Percentiles rank a stretch among this genome's conserved stretches.
phyloP scores from a whole-genome alignment of 2,888 invertebrate genomes.

The Melanotus villosus region DNA sequence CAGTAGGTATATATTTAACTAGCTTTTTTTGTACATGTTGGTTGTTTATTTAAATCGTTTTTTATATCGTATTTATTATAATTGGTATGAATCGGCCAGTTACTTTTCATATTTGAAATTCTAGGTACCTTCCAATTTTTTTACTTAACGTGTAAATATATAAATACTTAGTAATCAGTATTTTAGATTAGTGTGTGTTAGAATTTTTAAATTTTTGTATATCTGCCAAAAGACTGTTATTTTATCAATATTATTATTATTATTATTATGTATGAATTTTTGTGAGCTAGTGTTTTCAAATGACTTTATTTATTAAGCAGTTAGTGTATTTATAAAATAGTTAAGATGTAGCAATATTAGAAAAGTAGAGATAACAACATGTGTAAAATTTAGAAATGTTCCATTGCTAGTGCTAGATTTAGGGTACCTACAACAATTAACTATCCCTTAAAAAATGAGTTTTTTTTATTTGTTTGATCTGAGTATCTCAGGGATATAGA shows the following conservation, averaged over 20 bases:
- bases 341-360: conserved; percentile 44
- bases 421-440: conserved; percentile 25
- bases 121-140: conserved; percentile 32
- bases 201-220: conserved; percentile 60
- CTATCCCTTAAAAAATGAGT: conserved; percentile 26
- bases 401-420: conserved; percentile 31
- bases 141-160: conserved; percentile 48
- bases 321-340: conserved; percentile 45
- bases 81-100: conserved; percentile 33
- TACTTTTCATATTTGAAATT: conserved; percentile 15
- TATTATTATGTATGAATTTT: conserved; percentile 33
- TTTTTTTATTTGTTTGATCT: conserved; percentile 54
- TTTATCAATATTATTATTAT: conserved; percentile 57
- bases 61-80: background rate
- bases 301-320: conserved; percentile 43
- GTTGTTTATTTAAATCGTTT: background rate
- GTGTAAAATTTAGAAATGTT: conserved; percentile 39
- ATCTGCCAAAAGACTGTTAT: conserved; percentile 67
- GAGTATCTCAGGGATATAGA: conserved; percentile 60
- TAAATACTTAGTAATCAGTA: conserved; percentile 53
- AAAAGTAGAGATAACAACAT: conserved; percentile 31
- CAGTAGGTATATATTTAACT: too few species aligned
- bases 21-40: too few species aligned
- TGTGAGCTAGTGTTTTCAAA: conserved; percentile 34
- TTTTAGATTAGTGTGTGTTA: conserved; percentile 55